Conservation (phyloP, 2,113 vertebrate species). For the Anolis carolinensis region DNA sequence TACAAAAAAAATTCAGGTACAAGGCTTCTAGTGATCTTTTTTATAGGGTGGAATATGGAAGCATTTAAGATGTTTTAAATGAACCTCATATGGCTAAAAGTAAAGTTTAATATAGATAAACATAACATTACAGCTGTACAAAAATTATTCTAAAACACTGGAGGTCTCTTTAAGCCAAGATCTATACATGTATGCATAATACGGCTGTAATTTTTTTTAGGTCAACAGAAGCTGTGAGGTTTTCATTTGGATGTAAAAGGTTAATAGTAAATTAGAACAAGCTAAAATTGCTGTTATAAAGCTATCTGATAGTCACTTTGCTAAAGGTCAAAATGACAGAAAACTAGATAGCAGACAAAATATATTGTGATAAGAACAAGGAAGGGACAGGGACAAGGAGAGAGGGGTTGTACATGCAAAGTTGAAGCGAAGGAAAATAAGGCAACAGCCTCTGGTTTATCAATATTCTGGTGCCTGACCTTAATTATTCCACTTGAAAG, state of each 20-base stretch:
- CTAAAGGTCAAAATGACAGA: conserved; percentile 3
- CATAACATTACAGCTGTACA: neutral
- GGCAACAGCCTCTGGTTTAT: neutral
- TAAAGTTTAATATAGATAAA: conserved; percentile 12
- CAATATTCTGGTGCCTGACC: conserved; percentile 3
- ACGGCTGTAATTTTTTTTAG: neutral
- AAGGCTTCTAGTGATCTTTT: too few species aligned
- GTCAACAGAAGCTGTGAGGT: conserved; percentile 10
- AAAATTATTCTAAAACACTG: neutral
- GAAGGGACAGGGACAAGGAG: conserved; percentile 1
- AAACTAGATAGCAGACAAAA: neutral
- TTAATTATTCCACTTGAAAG: neutral
- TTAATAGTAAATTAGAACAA: conserved; percentile 17
- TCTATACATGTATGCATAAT: neutral
- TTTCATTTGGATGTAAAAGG: neutral
- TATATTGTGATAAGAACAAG: neutral
- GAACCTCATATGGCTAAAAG: conserved; percentile 10
- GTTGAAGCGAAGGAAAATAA: conserved; percentile 18
- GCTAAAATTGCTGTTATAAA: neutral
- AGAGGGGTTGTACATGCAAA: neutral
- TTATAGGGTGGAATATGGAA: neutral
- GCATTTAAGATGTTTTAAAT: conserved; percentile 14
- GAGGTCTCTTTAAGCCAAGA: neutral
- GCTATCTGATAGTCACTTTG: conserved; percentile 6
- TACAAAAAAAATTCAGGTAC: conserved; percentile 39